Evolutionary conservation across 2,113 vertebrate species (phyloP).

Genomic region (Oophaga pumilio): DNA sequence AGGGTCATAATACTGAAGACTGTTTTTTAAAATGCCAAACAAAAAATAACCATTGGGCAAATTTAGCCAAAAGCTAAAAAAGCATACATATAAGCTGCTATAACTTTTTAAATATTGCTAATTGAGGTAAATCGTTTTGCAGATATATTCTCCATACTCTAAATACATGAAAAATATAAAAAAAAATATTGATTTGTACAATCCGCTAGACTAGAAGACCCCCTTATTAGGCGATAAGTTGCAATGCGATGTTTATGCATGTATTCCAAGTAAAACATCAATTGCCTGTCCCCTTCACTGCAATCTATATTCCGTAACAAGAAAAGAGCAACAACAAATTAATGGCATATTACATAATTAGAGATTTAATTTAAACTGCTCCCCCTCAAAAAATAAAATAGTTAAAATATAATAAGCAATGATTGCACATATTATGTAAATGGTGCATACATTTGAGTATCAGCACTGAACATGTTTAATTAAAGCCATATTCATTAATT

Average conservation of each 20-base stretch:
- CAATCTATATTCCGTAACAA: not conserved
- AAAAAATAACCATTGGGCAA: no score
- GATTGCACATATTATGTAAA: not conserved
- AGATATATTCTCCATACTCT: no score
- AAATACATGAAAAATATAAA: no score
- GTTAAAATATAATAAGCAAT: not conserved
- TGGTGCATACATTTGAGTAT: not conserved
- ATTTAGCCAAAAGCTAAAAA: no score
- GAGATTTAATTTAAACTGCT: not conserved
- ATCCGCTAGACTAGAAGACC: no score
- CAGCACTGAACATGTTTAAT: not conserved
- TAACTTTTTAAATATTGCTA: no score
- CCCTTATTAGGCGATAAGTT: not conserved
- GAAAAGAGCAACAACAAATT: not conserved
- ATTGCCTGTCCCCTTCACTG: not conserved
- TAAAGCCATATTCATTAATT: not conserved
- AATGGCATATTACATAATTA: not conserved
- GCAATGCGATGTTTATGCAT: constrained; percentile 4
- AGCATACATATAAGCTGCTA: no score
- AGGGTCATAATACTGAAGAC: no score
- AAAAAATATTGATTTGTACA: no score
- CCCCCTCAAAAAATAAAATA: not conserved
- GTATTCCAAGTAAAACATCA: not conserved
- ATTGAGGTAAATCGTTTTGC: no score
- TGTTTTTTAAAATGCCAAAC: no score